Evolutionary conservation across 1,140 invertebrate genomes (phyloP).

Genomic region (Drosophila malerkotliana): DNA sequence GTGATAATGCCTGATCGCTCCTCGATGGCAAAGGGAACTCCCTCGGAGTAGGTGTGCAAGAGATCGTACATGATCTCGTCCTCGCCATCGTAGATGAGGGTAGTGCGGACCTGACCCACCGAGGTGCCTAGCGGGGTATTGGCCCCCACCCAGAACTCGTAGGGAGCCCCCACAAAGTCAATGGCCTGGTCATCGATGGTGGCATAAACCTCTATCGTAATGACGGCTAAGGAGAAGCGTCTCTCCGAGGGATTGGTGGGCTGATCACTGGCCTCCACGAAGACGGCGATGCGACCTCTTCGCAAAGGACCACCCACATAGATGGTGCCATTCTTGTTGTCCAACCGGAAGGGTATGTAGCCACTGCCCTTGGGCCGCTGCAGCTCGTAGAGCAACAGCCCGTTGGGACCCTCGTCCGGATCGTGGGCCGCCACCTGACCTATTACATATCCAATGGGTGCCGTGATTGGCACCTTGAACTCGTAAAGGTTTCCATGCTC

Average conservation of each 20-base stretch:
- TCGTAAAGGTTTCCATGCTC: conserved; percentile 92
- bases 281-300: conserved; percentile 90
- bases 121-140: conserved; percentile 93
- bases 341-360: conserved; percentile 89
- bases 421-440: conserved; percentile 91
- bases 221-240: conserved; percentile 91
- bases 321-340: conserved; percentile 89
- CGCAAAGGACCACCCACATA: conserved; percentile 88
- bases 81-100: conserved; percentile 87
- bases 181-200: conserved; percentile 87
- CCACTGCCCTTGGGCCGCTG: conserved; percentile 88
- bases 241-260: conserved; percentile 92
- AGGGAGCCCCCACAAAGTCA: conserved; percentile 93
- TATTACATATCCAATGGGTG: conserved; percentile 88
- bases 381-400: conserved; percentile 90
- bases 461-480: conserved; percentile 89
- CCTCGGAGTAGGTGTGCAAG: conserved; percentile 91
- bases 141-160: conserved; percentile 94
- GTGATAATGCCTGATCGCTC: conserved; percentile 94
- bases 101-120: conserved; percentile 92
- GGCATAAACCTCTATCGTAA: conserved; percentile 88
- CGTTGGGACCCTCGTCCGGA: conserved; percentile 92
- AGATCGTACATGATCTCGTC: conserved; percentile 90
- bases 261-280: conserved; percentile 92
- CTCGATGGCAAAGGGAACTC: conserved; percentile 95